phyloP scores from a whole-genome alignment of 2,113 vertebrate species.

The Malurus elegans region DNA sequence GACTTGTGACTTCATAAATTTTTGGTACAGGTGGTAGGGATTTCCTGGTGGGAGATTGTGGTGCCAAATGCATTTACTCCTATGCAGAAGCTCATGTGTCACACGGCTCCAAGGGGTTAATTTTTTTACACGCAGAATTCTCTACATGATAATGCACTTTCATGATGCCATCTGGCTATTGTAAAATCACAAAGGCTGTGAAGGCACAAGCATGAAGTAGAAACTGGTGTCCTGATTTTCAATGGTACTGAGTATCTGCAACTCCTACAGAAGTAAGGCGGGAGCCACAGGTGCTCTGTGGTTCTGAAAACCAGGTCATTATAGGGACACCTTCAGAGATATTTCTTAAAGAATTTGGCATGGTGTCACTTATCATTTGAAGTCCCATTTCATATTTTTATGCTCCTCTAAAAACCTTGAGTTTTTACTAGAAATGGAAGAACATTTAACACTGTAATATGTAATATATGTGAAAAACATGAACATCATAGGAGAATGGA shows the following conservation, averaged over 20 bases:
- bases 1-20: conserved; percentile 41
- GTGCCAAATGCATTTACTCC: conserved; percentile 45
- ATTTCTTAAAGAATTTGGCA: background rate
- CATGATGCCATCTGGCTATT: conserved; percentile 27
- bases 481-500: background rate
- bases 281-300: background rate
- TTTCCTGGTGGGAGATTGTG: conserved; percentile 46
- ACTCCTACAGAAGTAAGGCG: background rate
- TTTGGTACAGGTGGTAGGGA: conserved; percentile 36
- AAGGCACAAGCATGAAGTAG: conserved; percentile 25
- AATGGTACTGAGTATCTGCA: background rate
- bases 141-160: conserved; percentile 71
- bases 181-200: conserved; percentile 44
- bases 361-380: background rate
- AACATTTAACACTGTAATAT: background rate
- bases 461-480: background rate
- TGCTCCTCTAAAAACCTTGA: background rate
- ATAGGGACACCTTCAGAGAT: background rate
- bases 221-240: conserved; percentile 38
- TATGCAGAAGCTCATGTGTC: conserved; percentile 5
- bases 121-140: conserved; percentile 22
- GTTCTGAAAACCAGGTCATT: background rate
- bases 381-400: background rate
- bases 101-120: conserved; percentile 60
- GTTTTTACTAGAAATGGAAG: background rate